Evolutionary conservation across 2,797 vertebrate species (phyloP), one percentile per base, ranked within the genome.

Genomic region (Echeneis naucrates): DNA sequence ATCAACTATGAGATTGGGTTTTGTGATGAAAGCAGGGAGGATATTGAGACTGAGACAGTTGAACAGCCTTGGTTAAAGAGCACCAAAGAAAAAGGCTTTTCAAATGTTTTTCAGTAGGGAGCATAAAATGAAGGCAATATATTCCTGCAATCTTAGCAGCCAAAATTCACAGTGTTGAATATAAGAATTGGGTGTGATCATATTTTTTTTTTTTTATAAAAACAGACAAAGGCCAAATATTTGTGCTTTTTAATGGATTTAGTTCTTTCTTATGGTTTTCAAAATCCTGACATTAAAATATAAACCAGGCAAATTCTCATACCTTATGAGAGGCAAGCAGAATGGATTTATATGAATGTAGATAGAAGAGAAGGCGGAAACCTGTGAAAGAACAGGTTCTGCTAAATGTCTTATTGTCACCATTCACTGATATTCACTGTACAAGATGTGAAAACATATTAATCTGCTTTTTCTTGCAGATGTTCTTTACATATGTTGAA

Each of bases 1-100:
- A 79, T 84, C 78, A 82, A 80, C 77, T 80, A 77, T 76, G 77
- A 87, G 84, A 89, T 84, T 77, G 84, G 72, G 61, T 79, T 85
- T 76, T 80, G 70, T 80, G 77, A 85, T 80, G 73, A 88, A 84
- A 86, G 81, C 61, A 82, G 72, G 44, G 47, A 88, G 84, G 87
- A 87, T 71, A 75, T 68, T 80, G 80, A 85, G 60, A 64, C 63
- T 53, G 59, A 72, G 56, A 75, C 69, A 70, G 60, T 67, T 52
- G 35, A 56, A 69, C 72, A 67, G 79, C 81, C 73, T 44, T 19
- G 13, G 72, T 72, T 63, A 6, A 56, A 24, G 19, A 59, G n/a
- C 61, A 78, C 1, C 6, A 16, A 33, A 65, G 67, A 75, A 63
- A 81, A 81, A 83, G 30, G 63, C 50, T 78, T 47, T 68, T 75